Percentiles rank a stretch among this genome's conserved stretches.
Evolutionary conservation across 2,113 vertebrate genomes (phyloP).

Genomic region (Pagrus major): DNA sequence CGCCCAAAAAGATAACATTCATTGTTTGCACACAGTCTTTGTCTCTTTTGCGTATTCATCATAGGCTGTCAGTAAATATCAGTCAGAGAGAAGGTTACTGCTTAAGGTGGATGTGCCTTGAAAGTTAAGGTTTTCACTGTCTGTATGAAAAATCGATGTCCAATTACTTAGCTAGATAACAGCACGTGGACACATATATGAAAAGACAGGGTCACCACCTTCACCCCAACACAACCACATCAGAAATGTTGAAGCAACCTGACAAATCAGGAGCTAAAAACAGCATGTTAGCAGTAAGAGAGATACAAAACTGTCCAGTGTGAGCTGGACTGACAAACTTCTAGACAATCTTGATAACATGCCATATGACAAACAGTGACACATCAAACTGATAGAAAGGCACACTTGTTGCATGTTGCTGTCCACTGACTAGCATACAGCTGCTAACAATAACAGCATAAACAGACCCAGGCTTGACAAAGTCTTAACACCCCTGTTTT

Average conservation of each 20-base stretch:
- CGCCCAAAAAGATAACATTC: not conserved
- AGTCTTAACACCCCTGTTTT: not conserved
- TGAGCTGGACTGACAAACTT: not conserved
- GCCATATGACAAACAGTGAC: not conserved
- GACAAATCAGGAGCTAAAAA: not conserved
- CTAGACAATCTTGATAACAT: not conserved
- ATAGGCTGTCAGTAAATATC: constrained; percentile 3
- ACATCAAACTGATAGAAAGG: not conserved
- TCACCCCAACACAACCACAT: not conserved
- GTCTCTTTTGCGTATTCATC: not conserved
- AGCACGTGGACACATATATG: not conserved
- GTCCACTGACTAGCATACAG: not conserved
- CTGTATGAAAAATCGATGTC: not conserved
- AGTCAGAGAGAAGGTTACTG: not conserved
- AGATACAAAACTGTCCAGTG: not conserved
- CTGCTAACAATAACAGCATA: not conserved
- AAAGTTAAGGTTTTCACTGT: not conserved
- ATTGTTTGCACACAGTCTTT: not conserved
- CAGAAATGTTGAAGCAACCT: not conserved
- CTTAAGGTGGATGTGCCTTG: not conserved
- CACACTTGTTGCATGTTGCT: not conserved
- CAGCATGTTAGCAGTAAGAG: not conserved
- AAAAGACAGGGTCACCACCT: not conserved
- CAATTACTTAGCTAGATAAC: not conserved
- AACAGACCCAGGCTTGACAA: not conserved